Base-by-base conservation (phyloP, 2,888 invertebrate genomes). In the Agrochola lychnidis region DNA sequence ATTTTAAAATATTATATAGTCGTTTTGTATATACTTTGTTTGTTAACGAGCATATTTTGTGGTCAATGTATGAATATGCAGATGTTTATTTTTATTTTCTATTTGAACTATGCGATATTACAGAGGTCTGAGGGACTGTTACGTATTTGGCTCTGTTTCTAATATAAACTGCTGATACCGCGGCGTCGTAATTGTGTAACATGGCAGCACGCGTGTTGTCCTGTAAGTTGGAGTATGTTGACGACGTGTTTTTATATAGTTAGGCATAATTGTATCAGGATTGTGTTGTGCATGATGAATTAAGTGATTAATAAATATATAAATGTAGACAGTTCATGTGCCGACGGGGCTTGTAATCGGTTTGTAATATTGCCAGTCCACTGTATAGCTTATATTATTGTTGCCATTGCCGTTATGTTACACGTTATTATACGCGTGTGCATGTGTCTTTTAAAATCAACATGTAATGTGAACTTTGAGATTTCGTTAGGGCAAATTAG, bases 11-110 rank as follows among this genome's bases (percentile, higher is more conserved):
- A 87, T 86, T 88, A 82, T 87, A 76, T 87, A 71, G 69, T 79
- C 78, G 82, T 86, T 89, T 88, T 90, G 87, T 89, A 84, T 87
- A 90, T 87, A 88, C 80, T 81, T 88, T 87, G 80, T 89, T 90
- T 90, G 82, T 79, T 87, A 91, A 82, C 70, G 64, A 83, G 82
- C 82, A 78, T 89, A 85, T 87, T 85, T 88, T 89, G 77, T 88
- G 83, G 79, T 74, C 80, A 66, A 71, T 87, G 84, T 85, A 80
- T 73, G 64, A 79, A 77, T 66, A 76, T 82, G 71, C 67, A 10
- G 72, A 70, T 71, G 79, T 71, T 81, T 71, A 70, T 73, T 83
- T 81, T 79, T 84, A 76, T 79, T 84, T 77, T 67, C 70, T 79
- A 73, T 78, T 71, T 56, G 40, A 78, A 63, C 72, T 70, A 70